Evolutionary conservation across 2,797 vertebrate genomes (phyloP).

Genomic region (Pelodytes ibericus): DNA sequence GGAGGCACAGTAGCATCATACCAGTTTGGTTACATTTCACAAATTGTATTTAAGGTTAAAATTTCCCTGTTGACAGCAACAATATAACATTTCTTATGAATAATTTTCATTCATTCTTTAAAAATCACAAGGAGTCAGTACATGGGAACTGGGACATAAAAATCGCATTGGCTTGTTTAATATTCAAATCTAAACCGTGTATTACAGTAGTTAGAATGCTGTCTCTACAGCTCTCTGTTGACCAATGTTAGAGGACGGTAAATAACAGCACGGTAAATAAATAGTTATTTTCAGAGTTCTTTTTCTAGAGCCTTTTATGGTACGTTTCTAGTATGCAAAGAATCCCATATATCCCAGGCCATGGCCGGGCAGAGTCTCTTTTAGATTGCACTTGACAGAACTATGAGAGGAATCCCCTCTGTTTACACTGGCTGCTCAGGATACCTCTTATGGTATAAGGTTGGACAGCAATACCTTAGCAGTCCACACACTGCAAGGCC

Average conservation of each 20-base stretch:
- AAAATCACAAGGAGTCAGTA: too few relatives aligned
- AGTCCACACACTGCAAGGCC: not conserved
- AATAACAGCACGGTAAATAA: too few relatives aligned
- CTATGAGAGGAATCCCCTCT: conserved; percentile 49
- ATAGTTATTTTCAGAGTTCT: too few relatives aligned
- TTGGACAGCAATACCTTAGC: not conserved
- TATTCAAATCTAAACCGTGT: too few relatives aligned
- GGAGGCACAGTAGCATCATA: conserved; percentile 21
- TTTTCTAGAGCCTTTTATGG: conserved; percentile 39
- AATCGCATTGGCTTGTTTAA: too few relatives aligned
- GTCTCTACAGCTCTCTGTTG: too few relatives aligned
- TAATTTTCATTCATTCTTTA: too few relatives aligned
- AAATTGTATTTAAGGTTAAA: not conserved
- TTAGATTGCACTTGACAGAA: conserved; percentile 45
- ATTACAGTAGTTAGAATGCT: too few relatives aligned
- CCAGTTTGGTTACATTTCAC: conserved; percentile 41
- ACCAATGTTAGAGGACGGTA: too few relatives aligned
- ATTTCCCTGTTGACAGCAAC: too few relatives aligned
- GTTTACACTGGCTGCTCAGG: conserved; percentile 35
- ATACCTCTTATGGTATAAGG: conserved; percentile 51
- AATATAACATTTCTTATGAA: too few relatives aligned
- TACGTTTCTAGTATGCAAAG: conserved; percentile 42
- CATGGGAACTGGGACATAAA: too few relatives aligned
- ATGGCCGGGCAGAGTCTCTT: conserved; percentile 28
- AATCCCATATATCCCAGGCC: conserved; percentile 44